phyloP scores from a whole-genome alignment of 2,888 invertebrate genomes.

The Atethmia centrago region DNA sequence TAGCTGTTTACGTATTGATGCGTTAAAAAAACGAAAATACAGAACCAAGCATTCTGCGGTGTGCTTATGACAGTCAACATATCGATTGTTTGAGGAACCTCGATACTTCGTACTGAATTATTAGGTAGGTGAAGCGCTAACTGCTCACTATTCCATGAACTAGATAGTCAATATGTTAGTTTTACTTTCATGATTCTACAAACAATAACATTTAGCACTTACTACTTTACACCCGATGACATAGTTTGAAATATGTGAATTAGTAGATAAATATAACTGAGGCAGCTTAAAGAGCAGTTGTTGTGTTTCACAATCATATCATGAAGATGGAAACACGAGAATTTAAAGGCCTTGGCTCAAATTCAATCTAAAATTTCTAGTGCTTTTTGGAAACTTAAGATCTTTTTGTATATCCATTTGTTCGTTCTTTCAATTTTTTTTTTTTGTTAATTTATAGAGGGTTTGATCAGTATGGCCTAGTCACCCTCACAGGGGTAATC shows the following conservation, averaged over 20 bases:
- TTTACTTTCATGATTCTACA: slow-evolving; percentile 61
- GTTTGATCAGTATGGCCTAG: not conserved
- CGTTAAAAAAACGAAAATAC: slow-evolving; percentile 37
- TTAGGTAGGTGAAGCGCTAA: slow-evolving; percentile 49
- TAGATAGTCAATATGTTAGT: slow-evolving; percentile 31
- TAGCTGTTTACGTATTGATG: slow-evolving; percentile 20
- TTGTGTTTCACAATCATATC: slow-evolving; percentile 25
- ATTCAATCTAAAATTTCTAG: not conserved
- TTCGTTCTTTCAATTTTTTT: not conserved
- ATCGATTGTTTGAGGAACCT: slow-evolving; percentile 60
- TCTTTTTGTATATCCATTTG: not conserved
- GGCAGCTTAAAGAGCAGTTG: slow-evolving; percentile 29
- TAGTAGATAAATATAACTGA: slow-evolving; percentile 41
- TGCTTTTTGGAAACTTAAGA: slow-evolving; percentile 13
- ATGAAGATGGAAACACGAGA: slow-evolving; percentile 15
- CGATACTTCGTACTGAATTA: slow-evolving; percentile 55
- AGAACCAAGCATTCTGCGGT: slow-evolving; percentile 34
- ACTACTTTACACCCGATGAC: slow-evolving; percentile 39
- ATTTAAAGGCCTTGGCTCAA: not conserved
- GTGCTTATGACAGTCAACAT: slow-evolving; percentile 43
- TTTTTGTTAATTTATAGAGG: not conserved
- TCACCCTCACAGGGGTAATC: not conserved
- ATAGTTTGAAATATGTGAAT: slow-evolving; percentile 44
- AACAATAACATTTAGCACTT: slow-evolving; percentile 60
- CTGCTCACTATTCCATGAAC: slow-evolving; percentile 29